phyloP scores from a whole-genome alignment of 2,797 vertebrate species.

The Scleropages formosus region DNA sequence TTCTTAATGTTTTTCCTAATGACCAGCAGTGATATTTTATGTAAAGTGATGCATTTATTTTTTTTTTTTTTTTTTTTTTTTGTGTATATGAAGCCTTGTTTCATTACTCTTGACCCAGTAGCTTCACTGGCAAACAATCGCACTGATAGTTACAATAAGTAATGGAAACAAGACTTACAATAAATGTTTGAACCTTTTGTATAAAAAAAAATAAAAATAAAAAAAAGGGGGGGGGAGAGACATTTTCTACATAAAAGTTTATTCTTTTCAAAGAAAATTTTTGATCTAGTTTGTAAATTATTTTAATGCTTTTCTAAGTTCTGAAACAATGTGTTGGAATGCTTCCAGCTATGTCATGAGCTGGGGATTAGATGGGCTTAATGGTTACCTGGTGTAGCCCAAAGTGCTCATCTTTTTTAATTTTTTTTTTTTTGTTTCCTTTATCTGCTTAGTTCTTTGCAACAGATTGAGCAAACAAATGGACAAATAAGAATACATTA shows the following conservation, averaged over 20 bases:
- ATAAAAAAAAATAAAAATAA: slow-evolving; percentile 48
- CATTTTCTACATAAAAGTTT: slow-evolving; percentile 97
- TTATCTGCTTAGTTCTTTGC: slow-evolving; percentile 66
- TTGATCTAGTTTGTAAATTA: slow-evolving; percentile 99
- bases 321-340: slow-evolving; percentile 68
- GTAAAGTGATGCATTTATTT: slow-evolving; percentile 89
- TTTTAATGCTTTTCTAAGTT: slow-evolving; percentile 99
- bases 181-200: slow-evolving; percentile 84
- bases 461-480: slow-evolving; percentile 63
- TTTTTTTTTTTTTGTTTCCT: slow-evolving; percentile 62
- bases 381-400: slow-evolving; percentile 91
- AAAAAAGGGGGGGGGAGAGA: slow-evolving; percentile 66
- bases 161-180: slow-evolving; percentile 72
- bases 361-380: slow-evolving; percentile 73
- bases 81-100: slow-evolving; percentile 78
- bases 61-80: slow-evolving; percentile 87
- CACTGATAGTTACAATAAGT: slow-evolving; percentile 80
- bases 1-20: slow-evolving; percentile 93
- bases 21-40: slow-evolving; percentile 99
- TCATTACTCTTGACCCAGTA: slow-evolving; percentile 98
- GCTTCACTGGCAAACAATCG: slow-evolving; percentile 96
- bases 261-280: slow-evolving; percentile 91
- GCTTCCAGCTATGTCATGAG: slow-evolving; percentile 78
- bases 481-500: slow-evolving; percentile 60
- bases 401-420: slow-evolving; percentile 64